phyloP scores from a whole-genome alignment of 2,797 vertebrate species.

The Eremophila alpestris region DNA sequence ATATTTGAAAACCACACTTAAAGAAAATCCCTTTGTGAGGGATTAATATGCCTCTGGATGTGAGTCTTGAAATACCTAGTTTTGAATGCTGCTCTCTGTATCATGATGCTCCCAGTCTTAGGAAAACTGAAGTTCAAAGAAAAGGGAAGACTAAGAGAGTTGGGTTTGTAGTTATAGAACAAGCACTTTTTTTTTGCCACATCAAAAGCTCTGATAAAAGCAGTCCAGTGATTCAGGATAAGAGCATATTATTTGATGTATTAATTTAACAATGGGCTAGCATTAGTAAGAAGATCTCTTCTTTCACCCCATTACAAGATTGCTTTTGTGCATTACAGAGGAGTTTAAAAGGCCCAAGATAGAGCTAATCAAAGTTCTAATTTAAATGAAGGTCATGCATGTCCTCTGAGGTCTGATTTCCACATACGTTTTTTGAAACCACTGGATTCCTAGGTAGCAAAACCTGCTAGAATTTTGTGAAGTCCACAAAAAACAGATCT shows the following conservation, averaged over 20 bases:
- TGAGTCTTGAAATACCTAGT: background rate
- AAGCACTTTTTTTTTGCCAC: conserved; percentile 7
- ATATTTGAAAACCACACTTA: conserved; percentile 30
- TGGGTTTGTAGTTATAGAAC: background rate
- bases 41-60: conserved; percentile 20
- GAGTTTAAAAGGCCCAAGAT: background rate
- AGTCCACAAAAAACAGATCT: background rate
- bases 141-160: background rate
- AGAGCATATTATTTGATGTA: conserved; percentile 26
- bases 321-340: conserved; percentile 27
- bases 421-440: background rate
- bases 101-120: background rate
- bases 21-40: conserved; percentile 23
- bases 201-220: conserved; percentile 52
- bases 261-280: conserved; percentile 33
- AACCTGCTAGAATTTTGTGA: background rate
- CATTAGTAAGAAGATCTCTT: conserved; percentile 1
- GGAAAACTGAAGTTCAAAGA: conserved; percentile 45
- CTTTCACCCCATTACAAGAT: conserved; percentile 20
- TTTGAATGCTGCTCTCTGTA: background rate
- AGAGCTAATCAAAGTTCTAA: conserved; percentile 1
- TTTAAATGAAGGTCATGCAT: background rate
- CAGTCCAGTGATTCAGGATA: background rate
- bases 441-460: background rate
- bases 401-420: background rate